Percentiles rank a stretch among this genome's conserved stretches.
These are phyloP conservation scores for Cantharis rufa DNA, from an alignment of 2,888 invertebrate genomes.

Conservation along the genomic window DNA sequence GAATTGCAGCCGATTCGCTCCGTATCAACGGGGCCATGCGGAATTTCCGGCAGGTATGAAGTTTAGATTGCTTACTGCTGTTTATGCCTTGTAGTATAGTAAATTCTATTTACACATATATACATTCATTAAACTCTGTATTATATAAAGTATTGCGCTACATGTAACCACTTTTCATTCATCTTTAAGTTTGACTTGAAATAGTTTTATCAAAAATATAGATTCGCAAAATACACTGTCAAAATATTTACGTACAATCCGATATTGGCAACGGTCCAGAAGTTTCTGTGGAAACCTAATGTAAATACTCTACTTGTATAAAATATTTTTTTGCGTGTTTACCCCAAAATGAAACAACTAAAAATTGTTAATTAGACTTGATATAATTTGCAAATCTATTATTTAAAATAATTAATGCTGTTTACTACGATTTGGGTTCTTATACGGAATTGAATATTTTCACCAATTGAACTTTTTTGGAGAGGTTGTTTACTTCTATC, in stretches of 20 bases:
- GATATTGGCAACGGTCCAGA: neutral
- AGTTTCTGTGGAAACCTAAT: neutral
- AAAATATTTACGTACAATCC: neutral
- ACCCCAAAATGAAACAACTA: neutral
- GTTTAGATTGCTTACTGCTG: slow-evolving; percentile 20
- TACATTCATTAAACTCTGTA: neutral
- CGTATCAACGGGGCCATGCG: slow-evolving; percentile 96
- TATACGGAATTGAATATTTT: too few relatives aligned
- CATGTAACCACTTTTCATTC: neutral
- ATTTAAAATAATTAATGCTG: neutral
- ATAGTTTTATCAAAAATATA: neutral
- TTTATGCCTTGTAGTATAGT: slow-evolving; percentile 7
- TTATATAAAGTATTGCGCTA: neutral
- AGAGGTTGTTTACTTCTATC: neutral
- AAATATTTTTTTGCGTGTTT: neutral
- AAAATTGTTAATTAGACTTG: neutral
- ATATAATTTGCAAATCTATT: neutral
- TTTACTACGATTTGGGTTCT: neutral
- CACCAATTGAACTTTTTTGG: neutral
- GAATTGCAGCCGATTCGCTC: slow-evolving; percentile 93
- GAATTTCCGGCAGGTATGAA: slow-evolving; percentile 89
- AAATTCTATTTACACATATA: neutral
- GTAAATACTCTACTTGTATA: neutral
- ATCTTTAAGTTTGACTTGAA: neutral
- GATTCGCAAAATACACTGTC: neutral